These are phyloP conservation scores for Periplaneta americana DNA, from an alignment of 1,140 invertebrate species.

Conservation along the genomic window DNA sequence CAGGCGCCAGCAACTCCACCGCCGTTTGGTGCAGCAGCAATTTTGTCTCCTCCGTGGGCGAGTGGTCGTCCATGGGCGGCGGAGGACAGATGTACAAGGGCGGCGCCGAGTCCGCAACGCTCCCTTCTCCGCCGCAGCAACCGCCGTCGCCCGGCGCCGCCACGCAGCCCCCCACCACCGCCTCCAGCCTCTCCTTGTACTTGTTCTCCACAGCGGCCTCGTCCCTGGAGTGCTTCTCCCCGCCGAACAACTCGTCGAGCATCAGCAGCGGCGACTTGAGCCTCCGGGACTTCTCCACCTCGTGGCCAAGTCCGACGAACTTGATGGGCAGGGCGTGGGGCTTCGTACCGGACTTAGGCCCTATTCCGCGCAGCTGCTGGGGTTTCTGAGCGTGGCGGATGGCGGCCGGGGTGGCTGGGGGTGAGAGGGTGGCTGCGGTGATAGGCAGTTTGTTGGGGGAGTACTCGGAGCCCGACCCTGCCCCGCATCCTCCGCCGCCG, in stretches of 20 bases:
- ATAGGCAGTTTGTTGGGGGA: slow-evolving; percentile 31
- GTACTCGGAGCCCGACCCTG: slow-evolving; percentile 32
- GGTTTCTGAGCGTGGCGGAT: neutral
- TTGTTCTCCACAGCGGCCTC: slow-evolving; percentile 38
- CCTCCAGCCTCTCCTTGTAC: slow-evolving; percentile 17
- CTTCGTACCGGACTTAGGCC: slow-evolving; percentile 16
- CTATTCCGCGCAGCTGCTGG: slow-evolving; percentile 6
- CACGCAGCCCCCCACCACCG: slow-evolving; percentile 4
- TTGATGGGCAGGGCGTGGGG: slow-evolving; percentile 37
- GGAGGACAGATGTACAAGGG: slow-evolving; percentile 41
- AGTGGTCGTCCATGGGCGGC: slow-evolving; percentile 43
- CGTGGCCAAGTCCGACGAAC: slow-evolving; percentile 35
- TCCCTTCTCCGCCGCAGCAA: neutral
- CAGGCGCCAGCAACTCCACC: neutral
- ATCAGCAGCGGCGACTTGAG: slow-evolving; percentile 31
- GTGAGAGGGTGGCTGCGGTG: neutral
- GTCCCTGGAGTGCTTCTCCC: slow-evolving; percentile 42
- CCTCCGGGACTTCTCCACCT: slow-evolving; percentile 24
- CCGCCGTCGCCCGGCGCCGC: slow-evolving; percentile 1
- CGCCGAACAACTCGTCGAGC: slow-evolving; percentile 33
- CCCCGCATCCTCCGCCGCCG: slow-evolving; percentile 28
- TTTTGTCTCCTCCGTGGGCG: slow-evolving; percentile 47
- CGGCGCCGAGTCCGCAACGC: neutral
- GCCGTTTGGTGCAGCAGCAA: slow-evolving; percentile 34
- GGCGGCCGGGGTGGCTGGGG: slow-evolving; percentile 17